Conservation (phyloP, 2,797 vertebrate genomes). For the Cossypha niveicapilla region DNA sequence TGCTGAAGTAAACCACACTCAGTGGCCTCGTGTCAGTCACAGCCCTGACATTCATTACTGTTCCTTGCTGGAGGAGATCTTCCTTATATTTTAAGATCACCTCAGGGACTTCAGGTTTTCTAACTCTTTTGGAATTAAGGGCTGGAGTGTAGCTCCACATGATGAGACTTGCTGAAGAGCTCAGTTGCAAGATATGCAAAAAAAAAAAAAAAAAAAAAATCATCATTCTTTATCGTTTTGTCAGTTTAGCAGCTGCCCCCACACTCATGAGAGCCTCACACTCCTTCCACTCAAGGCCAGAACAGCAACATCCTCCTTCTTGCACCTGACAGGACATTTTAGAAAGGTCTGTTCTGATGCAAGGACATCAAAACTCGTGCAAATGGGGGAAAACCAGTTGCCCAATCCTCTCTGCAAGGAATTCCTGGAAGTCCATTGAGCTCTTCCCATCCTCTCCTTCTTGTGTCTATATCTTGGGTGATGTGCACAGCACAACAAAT, state of each 20-base stretch:
- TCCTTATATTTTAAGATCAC: not conserved
- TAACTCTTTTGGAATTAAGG: not conserved
- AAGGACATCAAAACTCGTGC: not conserved
- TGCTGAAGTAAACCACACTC: not conserved
- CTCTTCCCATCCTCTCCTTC: not conserved
- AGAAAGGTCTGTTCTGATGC: not conserved
- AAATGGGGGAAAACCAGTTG: fast-evolving
- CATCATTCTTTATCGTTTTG: not conserved
- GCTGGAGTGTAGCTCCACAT: not conserved
- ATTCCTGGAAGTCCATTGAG: not conserved
- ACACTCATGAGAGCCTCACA: not conserved
- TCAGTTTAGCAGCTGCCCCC: not conserved
- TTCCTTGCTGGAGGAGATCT: not conserved
- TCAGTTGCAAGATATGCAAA: not conserved
- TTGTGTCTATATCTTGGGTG: not conserved
- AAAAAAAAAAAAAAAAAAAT: not conserved
- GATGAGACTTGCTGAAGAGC: not conserved
- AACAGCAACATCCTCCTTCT: not conserved
- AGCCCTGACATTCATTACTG: not conserved
- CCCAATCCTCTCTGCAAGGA: not conserved
- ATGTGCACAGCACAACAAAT: not conserved
- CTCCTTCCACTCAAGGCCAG: not conserved
- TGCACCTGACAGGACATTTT: not conserved
- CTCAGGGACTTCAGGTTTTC: not conserved
- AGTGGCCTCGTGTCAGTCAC: fast-evolving